Evolutionary conservation across 2,113 vertebrate species (phyloP).

Genomic region (Pagrus major): DNA sequence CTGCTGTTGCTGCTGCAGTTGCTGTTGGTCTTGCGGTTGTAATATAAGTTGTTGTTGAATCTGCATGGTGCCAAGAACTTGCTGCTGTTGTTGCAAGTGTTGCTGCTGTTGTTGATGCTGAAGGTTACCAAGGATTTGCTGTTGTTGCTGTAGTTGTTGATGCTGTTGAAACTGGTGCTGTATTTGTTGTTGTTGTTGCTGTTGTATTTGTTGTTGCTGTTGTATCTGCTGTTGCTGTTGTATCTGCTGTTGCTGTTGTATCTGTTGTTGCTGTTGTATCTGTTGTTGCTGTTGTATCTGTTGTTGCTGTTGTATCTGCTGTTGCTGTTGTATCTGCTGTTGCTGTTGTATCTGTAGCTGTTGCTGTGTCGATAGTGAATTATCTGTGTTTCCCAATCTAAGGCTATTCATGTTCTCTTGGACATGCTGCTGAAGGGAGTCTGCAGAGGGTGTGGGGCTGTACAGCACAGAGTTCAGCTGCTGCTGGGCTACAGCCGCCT

Average conservation of each 20-base stretch:
- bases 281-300: slow-evolving; percentile 48
- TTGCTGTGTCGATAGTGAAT: slow-evolving; percentile 86
- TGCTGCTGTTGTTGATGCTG: slow-evolving; percentile 75
- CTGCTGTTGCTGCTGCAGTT: slow-evolving; percentile 77
- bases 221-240: slow-evolving; percentile 78
- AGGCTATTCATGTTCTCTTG: slow-evolving; percentile 91
- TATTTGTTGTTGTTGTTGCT: slow-evolving; percentile 18
- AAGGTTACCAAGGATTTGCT: slow-evolving; percentile 72
- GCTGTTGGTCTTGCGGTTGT: slow-evolving; percentile 88
- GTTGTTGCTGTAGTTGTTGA: slow-evolving; percentile 66
- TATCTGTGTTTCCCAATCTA: slow-evolving; percentile 87
- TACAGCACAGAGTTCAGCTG: slow-evolving; percentile 85
- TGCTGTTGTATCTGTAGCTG: slow-evolving; percentile 84
- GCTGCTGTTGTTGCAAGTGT: slow-evolving; percentile 70
- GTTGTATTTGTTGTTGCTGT: slow-evolving; percentile 72
- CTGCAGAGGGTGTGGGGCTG: slow-evolving; percentile 79
- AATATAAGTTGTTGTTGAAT: slow-evolving; percentile 82
- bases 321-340: slow-evolving; percentile 72
- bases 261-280: slow-evolving; percentile 70
- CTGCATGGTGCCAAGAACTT: slow-evolving; percentile 78
- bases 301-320: slow-evolving; percentile 59
- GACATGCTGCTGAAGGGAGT: slow-evolving; percentile 85
- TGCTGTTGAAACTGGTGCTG: slow-evolving; percentile 40
- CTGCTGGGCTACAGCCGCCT: slow-evolving; percentile 83
- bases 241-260: slow-evolving; percentile 87